Percentiles rank a stretch among this genome's conserved stretches.
These are phyloP conservation scores for Chamaetylas fuelleborni DNA, from an alignment of 2,113 vertebrate genomes.

Conservation along the genomic window DNA sequence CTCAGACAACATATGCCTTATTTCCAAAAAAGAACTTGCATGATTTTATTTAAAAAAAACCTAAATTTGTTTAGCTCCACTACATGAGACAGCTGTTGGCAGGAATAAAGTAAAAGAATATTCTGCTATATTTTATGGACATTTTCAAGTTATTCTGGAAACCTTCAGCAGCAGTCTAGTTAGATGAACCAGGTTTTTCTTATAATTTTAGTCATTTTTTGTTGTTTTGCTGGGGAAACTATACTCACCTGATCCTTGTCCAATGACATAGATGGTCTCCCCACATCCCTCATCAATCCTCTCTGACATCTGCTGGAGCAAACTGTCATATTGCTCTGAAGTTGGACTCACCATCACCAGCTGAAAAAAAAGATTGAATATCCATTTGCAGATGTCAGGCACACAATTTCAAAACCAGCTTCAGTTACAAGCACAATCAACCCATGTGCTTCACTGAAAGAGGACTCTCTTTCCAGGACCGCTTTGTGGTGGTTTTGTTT, in stretches of 20 bases:
- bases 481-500: not conserved
- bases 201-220: not conserved
- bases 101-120: not conserved
- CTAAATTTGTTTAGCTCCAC: not conserved
- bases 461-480: not conserved
- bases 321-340: constrained; percentile 96
- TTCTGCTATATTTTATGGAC: not conserved
- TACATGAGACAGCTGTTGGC: not conserved
- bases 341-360: constrained; percentile 95
- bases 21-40: not conserved
- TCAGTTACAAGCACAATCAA: not conserved
- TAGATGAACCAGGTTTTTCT: not conserved
- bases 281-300: constrained; percentile 97
- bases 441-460: not conserved
- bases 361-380: constrained; percentile 75
- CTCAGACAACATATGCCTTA: not conserved
- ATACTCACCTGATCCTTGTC: constrained; percentile 93
- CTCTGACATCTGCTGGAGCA: constrained; percentile 92
- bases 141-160: not conserved
- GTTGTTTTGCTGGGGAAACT: constrained; percentile 11
- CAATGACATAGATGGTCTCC: constrained; percentile 98
- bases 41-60: not conserved
- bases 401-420: not conserved
- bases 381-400: not conserved
- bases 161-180: not conserved